phyloP scores from a whole-genome alignment of 1,140 invertebrate species.

The Druon quercuslanigerum region DNA sequence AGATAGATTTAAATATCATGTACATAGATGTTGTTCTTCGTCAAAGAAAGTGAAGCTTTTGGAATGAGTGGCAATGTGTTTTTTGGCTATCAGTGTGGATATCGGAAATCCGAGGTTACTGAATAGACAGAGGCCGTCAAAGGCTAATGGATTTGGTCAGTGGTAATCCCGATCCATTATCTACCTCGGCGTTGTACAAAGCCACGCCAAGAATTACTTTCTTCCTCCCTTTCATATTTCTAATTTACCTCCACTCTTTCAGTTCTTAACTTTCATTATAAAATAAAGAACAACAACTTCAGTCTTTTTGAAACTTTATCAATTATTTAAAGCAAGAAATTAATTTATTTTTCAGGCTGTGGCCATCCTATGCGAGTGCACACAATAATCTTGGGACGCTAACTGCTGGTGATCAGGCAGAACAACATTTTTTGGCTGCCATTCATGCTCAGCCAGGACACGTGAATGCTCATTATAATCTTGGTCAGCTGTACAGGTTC shows the following conservation, averaged over 20 bases:
- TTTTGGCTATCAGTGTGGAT: not conserved
- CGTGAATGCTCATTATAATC: slow-evolving; percentile 90
- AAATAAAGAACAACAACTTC: too few relatives aligned
- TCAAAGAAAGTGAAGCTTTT: too few relatives aligned
- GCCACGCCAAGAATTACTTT: too few relatives aligned
- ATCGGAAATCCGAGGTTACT: slow-evolving; percentile 42
- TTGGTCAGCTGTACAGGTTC: slow-evolving; percentile 89
- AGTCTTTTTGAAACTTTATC: too few relatives aligned
- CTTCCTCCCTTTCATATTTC: too few relatives aligned
- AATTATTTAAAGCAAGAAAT: not conserved
- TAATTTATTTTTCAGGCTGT: slow-evolving; percentile 79
- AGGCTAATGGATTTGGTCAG: slow-evolving; percentile 48
- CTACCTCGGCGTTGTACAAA: not conserved
- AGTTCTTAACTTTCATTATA: too few relatives aligned
- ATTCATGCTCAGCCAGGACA: slow-evolving; percentile 85
- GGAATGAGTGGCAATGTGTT: too few relatives aligned
- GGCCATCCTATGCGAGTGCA: slow-evolving; percentile 90
- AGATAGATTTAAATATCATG: too few relatives aligned
- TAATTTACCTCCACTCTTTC: too few relatives aligned
- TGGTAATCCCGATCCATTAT: slow-evolving; percentile 47
- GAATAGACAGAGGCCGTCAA: slow-evolving; percentile 41
- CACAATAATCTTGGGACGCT: slow-evolving; percentile 93
- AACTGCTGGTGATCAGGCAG: slow-evolving; percentile 82
- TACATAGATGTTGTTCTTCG: too few relatives aligned
- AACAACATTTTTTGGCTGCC: slow-evolving; percentile 85